phyloP scores from a whole-genome alignment of 2,888 invertebrate genomes.

The Luffia ferchaultella region DNA sequence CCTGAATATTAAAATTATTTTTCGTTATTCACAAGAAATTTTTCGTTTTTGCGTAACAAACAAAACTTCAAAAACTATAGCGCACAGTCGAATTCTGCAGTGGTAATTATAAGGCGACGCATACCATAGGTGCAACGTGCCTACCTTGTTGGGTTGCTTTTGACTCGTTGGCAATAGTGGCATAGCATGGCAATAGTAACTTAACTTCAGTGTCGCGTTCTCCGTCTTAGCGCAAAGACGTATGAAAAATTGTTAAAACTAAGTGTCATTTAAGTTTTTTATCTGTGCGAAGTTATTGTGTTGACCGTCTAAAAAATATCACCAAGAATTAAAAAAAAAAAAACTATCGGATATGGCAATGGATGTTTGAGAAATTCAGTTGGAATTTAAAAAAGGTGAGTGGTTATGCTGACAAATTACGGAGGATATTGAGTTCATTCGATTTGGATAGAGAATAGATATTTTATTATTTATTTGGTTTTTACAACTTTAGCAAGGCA shows the following conservation, averaged over 20 bases:
- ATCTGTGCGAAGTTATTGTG: not conserved
- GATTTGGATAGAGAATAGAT: not conserved
- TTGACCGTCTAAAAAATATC: not conserved
- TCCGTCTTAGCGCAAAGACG: not conserved
- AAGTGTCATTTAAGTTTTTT: not conserved
- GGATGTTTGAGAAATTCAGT: not conserved
- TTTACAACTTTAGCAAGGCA: not conserved
- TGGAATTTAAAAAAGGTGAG: not conserved
- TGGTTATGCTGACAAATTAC: not conserved
- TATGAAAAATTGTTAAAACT: not conserved
- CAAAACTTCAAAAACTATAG: not conserved
- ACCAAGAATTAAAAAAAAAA: not conserved
- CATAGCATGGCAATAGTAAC: no score
- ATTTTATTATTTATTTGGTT: not conserved
- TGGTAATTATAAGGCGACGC: not conserved
- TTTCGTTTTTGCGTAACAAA: conserved; percentile 5
- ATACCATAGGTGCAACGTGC: not conserved
- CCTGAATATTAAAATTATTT: no score
- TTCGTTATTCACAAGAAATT: no score
- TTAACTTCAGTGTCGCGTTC: not conserved
- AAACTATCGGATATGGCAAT: not conserved
- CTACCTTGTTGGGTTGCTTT: not conserved
- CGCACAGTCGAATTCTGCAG: no score
- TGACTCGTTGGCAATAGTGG: not conserved
- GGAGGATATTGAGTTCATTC: not conserved